Evolutionary conservation across 23 tunicate species (phyloP), one percentile per base, ranked within the genome.

Genomic region (Oikopleura dioica): DNA sequence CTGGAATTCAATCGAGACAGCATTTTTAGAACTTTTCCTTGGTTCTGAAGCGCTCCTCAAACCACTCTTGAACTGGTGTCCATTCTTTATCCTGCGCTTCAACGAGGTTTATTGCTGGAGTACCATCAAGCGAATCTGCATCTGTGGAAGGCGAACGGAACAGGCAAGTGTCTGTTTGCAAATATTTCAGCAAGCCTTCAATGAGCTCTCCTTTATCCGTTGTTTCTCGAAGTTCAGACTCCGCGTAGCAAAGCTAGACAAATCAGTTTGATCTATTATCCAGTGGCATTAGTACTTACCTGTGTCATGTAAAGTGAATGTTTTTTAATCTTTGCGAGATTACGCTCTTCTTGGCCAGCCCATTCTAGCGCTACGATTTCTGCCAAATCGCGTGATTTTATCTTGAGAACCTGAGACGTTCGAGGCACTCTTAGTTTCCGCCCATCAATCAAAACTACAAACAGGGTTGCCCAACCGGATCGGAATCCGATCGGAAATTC

Each of bases 321-420:
- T 63, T 63, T 63, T 28, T 16, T 24, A 63, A 63, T 63, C 33
- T 21, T 63, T 4, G 72, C 26, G 16, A 23, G 26, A 28, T 63
- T 28, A 2, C 72, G 55, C 9, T 44, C 16, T 63, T 28, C 26
- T 28, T 63, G 72, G 33, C 72, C 33, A 31, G 72, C 72, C 72
- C 72, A 63, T 28, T 63, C 72, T 21, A 63, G 33, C 26, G 32
- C 72, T 31, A 63, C 72, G 26, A 63, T 63, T 28, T 63, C 72
- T 21, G 72, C 72, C 16, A 63, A 12, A 28, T 63, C 72, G 4
- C 72, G 29, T 2, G 72, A 63, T 28, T 63, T 63, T 12, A 63
- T 63, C 33, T 63, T 63, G 72, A 63, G 33, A 28, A 63, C 72
- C 29, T 63, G 30, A 5, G 72, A 23, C 29, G 72, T 63, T 16